Percentiles rank a stretch among this genome's conserved stretches.
phyloP scores from a whole-genome alignment of 2,797 vertebrate species.

The Danio jaintianensis region DNA sequence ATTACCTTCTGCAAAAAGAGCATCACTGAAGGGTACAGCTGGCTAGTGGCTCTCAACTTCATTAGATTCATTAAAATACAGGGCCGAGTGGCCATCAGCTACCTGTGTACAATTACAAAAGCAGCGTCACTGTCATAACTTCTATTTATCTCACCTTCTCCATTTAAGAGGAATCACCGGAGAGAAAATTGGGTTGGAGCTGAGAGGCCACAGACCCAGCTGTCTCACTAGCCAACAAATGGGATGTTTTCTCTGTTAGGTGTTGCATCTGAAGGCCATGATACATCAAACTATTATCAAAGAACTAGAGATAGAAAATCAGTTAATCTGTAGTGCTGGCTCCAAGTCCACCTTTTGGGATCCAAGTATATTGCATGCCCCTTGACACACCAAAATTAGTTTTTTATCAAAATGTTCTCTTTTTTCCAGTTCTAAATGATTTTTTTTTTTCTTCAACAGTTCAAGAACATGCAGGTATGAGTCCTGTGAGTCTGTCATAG shows the following conservation, averaged over 20 bases:
- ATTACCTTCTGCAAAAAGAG: conserved; percentile 54
- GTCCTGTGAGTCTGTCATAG: too few species aligned
- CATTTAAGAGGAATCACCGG: conserved; percentile 47
- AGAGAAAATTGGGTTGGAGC: conserved; percentile 36
- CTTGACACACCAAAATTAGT: too few species aligned
- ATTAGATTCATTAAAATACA: conserved; percentile 33
- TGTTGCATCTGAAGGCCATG: background rate
- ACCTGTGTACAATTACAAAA: conserved; percentile 55
- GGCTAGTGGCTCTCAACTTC: conserved; percentile 28
- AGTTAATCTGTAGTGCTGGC: background rate
- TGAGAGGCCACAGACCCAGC: conserved; percentile 43
- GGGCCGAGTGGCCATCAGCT: conserved; percentile 32
- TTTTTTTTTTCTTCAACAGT: too few species aligned
- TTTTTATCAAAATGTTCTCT: too few species aligned
- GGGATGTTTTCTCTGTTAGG: background rate
- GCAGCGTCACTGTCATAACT: conserved; percentile 37
- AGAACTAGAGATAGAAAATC: background rate
- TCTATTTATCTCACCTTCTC: conserved; percentile 28
- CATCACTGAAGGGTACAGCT: conserved; percentile 35
- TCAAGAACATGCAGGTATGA: too few species aligned
- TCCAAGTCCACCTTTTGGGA: too few species aligned
- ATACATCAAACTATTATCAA: background rate
- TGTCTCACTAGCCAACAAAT: conserved; percentile 31
- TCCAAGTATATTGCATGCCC: too few species aligned
- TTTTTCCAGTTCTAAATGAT: too few species aligned